phyloP scores from a whole-genome alignment of 2,113 vertebrate species.

The Pangasianodon hypophthalmus region DNA sequence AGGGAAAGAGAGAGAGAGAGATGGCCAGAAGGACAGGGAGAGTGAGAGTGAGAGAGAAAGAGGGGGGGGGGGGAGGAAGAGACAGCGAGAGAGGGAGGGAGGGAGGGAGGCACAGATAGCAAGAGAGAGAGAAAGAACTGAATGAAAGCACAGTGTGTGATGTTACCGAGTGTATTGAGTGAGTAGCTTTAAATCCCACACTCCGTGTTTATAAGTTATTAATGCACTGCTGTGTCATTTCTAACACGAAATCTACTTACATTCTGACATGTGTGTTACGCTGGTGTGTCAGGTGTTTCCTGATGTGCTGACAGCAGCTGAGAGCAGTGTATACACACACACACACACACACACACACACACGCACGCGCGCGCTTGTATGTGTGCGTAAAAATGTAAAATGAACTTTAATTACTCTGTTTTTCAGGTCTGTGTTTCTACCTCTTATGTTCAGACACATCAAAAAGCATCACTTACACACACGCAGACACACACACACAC shows the following conservation, averaged over 20 bases:
- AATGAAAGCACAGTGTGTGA: not conserved
- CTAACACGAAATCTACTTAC: not conserved
- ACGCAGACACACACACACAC: not conserved
- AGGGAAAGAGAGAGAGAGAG: not conserved
- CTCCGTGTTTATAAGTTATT: not conserved
- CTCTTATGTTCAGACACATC: not conserved
- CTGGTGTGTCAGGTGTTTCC: slow-evolving; percentile 20
- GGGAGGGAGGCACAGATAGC: not conserved
- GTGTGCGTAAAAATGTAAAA: not conserved
- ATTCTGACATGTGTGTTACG: not conserved
- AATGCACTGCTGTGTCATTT: not conserved
- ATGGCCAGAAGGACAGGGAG: not conserved
- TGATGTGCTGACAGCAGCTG: no score
- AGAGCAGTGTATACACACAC: no score
- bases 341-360: no score
- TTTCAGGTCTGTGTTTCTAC: not conserved
- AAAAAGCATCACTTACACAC: not conserved
- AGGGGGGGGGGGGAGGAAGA: not conserved
- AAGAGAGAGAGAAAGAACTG: not conserved
- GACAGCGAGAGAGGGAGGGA: not conserved
- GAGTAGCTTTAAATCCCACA: not conserved
- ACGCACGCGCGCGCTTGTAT: not conserved
- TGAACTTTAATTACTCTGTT: not conserved
- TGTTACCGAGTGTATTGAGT: not conserved
- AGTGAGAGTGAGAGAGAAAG: not conserved